phyloP scores from a whole-genome alignment of 2,888 invertebrate species.

The Willowsia nigromaculata region DNA sequence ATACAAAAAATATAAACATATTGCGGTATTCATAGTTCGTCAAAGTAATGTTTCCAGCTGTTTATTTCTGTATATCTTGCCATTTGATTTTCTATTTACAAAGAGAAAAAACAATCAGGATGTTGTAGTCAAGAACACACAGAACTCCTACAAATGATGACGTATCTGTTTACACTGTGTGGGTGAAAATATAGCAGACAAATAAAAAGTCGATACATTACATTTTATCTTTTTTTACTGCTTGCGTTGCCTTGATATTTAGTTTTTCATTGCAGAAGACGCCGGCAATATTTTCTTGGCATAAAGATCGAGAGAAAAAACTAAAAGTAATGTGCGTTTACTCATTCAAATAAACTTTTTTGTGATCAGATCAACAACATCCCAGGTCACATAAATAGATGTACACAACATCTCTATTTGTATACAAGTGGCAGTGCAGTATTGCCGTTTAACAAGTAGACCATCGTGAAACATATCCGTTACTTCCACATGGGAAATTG shows the following conservation, averaged over 20 bases:
- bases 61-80: background rate
- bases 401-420: background rate
- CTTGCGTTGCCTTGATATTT: background rate
- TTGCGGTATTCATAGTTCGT: background rate
- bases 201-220: background rate
- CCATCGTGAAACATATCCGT: background rate
- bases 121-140: background rate
- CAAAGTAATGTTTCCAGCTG: background rate
- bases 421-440: background rate
- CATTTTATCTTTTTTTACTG: no score
- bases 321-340: background rate
- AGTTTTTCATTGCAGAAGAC: background rate
- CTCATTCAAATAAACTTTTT: background rate
- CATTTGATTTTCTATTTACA: background rate
- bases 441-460: background rate
- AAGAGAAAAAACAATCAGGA: background rate
- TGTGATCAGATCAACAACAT: slow-evolving; percentile 4
- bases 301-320: background rate
- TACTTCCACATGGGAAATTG: slow-evolving; percentile 19
- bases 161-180: background rate
- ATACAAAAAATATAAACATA: background rate
- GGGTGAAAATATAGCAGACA: background rate
- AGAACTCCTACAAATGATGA: background rate
- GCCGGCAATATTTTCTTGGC: background rate
- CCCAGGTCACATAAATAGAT: slow-evolving; percentile 7